These are phyloP conservation scores for Brachionus paranguensis DNA, from an alignment of 1,140 invertebrate genomes.

Conservation along the genomic window DNA sequence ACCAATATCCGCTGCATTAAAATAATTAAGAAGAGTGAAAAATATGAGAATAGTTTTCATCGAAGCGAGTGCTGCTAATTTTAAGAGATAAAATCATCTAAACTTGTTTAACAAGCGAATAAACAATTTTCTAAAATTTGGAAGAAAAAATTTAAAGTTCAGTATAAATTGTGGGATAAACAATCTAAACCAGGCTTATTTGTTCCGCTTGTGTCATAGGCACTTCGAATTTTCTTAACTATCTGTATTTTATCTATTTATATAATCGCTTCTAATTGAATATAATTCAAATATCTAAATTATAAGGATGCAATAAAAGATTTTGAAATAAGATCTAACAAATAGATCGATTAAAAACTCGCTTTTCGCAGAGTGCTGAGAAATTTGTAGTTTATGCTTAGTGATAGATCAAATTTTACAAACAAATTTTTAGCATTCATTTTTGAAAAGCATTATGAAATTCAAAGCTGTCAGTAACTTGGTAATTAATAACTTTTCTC, in stretches of 20 bases:
- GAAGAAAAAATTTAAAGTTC: neutral
- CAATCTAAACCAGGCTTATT: neutral
- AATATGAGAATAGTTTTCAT: neutral
- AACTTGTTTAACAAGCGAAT: neutral
- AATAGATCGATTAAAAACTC: neutral
- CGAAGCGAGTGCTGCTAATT: neutral
- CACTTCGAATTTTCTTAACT: neutral
- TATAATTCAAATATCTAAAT: neutral
- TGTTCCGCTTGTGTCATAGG: neutral
- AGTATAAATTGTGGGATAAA: neutral
- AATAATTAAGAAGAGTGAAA: neutral
- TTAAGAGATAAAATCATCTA: neutral
- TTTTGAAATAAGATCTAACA: neutral
- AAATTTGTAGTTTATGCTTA: slow-evolving; percentile 23
- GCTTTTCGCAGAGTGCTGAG: neutral
- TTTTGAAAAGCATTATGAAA: neutral
- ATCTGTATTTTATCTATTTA: neutral
- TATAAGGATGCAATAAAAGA: neutral
- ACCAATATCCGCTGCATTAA: neutral
- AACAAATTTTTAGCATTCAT: slow-evolving; percentile 30
- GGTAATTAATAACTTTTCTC: neutral
- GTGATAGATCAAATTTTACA: slow-evolving; percentile 13
- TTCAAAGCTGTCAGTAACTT: slow-evolving; percentile 16
- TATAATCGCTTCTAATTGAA: neutral
- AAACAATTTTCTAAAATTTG: neutral